Base-by-base conservation (phyloP, 2,113 vertebrate genomes). In the Xenopus laevis region DNA sequence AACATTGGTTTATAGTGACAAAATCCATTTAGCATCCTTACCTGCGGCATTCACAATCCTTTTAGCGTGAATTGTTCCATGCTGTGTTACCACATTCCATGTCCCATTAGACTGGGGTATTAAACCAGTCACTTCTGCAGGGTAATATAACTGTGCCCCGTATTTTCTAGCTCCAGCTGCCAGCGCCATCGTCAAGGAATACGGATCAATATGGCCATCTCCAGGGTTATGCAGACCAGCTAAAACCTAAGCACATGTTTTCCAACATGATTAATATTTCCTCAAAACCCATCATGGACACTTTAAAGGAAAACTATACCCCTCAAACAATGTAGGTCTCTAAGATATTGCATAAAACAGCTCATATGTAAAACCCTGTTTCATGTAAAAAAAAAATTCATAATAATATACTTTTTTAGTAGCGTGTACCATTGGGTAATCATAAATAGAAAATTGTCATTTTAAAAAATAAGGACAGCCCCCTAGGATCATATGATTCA, bases 171-270 rank as follows among this genome's bases (percentile, higher is more conserved):
- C 97, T n/a, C 97, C 97, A 16, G 94, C 92, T 15, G 97, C 97
- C 82, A 99, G 85, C 9, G 97, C 95, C 97, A 98, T 98, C 0
- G 97, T 99, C 62, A 99, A 90, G 68, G 95, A 99, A 80, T 99
- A 98, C 0, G 97, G 96, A 84, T 99, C 97, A n/a, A 99, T 98
- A 83, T 99, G 96, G 27, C 97, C 97, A 69, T 99, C 97, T 71
- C 93, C 96, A 58, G 96, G 95, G 18, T 95, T 98, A 84, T 98
- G 95, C 10, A 99, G 87, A 33, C 96, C 97, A 52, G 94, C 95
- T 84, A 98, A 83, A 85, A 99, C 88, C 97, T 99, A 85, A 71
- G 70, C 60, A 15, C 10, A 50, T 47, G 46, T 47, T 47, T 47
- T 47, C 46, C 10, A 4, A 4, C 46, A 33, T 40, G 53, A 62